Percentiles rank a stretch among this genome's conserved stretches.
Conservation (phyloP, 2,797 vertebrate genomes). For the Lagocephalus sceleratus region DNA sequence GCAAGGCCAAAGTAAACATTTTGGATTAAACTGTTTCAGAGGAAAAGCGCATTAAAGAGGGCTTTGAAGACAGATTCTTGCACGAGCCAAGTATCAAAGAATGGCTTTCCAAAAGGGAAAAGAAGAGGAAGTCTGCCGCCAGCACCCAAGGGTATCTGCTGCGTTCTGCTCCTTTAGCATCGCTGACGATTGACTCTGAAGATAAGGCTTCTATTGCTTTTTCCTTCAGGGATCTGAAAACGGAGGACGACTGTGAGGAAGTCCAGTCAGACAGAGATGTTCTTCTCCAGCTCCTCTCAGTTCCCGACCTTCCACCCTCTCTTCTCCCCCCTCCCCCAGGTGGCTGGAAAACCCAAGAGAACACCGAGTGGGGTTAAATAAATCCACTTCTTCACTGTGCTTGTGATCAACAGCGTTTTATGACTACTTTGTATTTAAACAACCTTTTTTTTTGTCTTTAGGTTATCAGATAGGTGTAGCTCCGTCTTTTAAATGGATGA, state of each 20-base stretch:
- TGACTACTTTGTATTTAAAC: too few relatives aligned
- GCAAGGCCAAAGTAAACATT: background rate
- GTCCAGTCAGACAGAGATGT: constrained; percentile 71
- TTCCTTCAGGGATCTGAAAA: constrained; percentile 59
- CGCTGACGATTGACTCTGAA: constrained; percentile 34
- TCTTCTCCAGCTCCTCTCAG: constrained; percentile 81
- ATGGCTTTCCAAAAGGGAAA: constrained; percentile 88
- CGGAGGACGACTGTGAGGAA: constrained; percentile 57
- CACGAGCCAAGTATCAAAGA: constrained; percentile 75
- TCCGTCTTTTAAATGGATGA: too few relatives aligned
- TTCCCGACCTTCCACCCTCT: constrained; percentile 88
- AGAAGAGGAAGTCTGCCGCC: constrained; percentile 64
- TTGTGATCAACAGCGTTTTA: too few relatives aligned
- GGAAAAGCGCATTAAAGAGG: constrained; percentile 76
- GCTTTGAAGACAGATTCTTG: constrained; percentile 49
- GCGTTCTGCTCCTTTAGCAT: constrained; percentile 30
- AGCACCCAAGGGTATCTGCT: constrained; percentile 78
- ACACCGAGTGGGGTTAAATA: constrained; percentile 86
- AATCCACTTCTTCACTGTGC: too few relatives aligned
- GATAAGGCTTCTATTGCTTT: constrained; percentile 45
- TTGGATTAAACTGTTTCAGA: constrained; percentile 66
- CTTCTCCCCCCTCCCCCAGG: constrained; percentile 81
- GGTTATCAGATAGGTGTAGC: too few relatives aligned
- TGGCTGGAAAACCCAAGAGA: constrained; percentile 75
- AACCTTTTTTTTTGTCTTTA: too few relatives aligned